Percentiles rank a stretch among this genome's conserved stretches.
Conservation (phyloP, 2,113 vertebrate genomes). For the Pampusana beccarii region DNA sequence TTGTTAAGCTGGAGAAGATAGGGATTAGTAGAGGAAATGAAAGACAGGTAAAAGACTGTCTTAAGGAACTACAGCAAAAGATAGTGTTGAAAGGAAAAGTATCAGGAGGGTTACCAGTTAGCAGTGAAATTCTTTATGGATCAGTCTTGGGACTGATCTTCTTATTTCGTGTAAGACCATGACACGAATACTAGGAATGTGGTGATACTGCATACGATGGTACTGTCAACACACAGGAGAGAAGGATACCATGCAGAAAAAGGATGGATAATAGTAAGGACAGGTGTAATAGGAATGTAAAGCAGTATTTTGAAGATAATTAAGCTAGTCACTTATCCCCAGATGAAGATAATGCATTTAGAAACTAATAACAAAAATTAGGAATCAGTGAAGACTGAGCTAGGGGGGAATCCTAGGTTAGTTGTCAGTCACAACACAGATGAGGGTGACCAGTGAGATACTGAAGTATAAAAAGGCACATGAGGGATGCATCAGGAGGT, state of each 20-base stretch:
- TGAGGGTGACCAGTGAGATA: background rate
- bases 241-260: constrained; percentile 31
- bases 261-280: background rate
- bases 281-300: background rate
- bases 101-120: background rate
- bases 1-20: constrained; percentile 58
- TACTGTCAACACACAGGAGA: background rate
- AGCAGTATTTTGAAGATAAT: constrained; percentile 42
- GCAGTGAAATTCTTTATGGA: constrained; percentile 38
- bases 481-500: background rate
- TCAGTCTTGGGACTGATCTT: constrained; percentile 7
- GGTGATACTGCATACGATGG: background rate
- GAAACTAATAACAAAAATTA: constrained; percentile 53
- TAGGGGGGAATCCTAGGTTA: background rate
- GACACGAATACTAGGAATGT: constrained; percentile 21
- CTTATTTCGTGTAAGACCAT: constrained; percentile 29
- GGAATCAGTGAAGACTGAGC: background rate
- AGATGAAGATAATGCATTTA: constrained; percentile 38
- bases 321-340: background rate
- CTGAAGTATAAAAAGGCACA: background rate
- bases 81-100: constrained; percentile 44
- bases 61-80: constrained; percentile 32
- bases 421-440: background rate
- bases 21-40: constrained; percentile 60
- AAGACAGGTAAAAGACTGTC: constrained; percentile 47